phyloP scores from a whole-genome alignment of 2,113 vertebrate genomes.

The Acanthochromis polyacanthus region DNA sequence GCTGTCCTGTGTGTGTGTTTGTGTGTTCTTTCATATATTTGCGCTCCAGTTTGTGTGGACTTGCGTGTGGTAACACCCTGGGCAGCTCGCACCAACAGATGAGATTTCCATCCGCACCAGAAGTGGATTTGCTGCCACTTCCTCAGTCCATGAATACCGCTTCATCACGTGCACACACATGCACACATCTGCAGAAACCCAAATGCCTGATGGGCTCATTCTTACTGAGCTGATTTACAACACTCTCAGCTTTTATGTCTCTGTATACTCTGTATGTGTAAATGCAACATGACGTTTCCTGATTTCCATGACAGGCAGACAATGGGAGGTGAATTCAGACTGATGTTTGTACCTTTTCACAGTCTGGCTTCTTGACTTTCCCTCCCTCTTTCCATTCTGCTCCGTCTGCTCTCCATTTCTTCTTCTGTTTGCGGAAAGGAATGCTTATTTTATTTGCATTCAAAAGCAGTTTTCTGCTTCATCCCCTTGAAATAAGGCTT shows the following conservation, averaged over 20 bases:
- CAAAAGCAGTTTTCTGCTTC: not conserved
- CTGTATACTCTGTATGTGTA: conserved; percentile 52
- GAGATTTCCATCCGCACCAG: conserved; percentile 91
- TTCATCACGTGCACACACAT: conserved; percentile 39
- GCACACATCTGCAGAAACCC: conserved; percentile 27
- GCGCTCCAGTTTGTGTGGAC: conserved; percentile 21
- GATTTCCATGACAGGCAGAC: conserved; percentile 49
- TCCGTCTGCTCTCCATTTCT: not conserved
- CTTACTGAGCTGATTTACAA: conserved; percentile 58
- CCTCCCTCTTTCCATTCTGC: conserved; percentile 19
- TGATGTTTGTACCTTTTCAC: conserved; percentile 35
- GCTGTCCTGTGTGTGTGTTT: conserved; percentile 27
- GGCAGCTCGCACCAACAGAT: conserved; percentile 83
- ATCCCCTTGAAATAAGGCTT: not conserved
- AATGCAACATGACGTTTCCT: conserved; percentile 64
- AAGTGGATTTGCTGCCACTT: conserved; percentile 94
- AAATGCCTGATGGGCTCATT: conserved; percentile 25
- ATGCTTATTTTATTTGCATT: not conserved
- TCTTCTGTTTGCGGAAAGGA: not conserved
- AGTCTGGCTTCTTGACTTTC: conserved; percentile 44
- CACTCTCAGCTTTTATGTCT: conserved; percentile 56
- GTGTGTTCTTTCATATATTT: conserved; percentile 73
- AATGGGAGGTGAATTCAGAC: conserved; percentile 55
- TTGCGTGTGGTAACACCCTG: conserved; percentile 78
- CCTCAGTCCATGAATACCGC: conserved; percentile 80